A percentile compares a stretch with the other conserved stretches of the same genome.
Evolutionary conservation across 2,888 invertebrate genomes (phyloP).

Genomic region (Eristalis tenax): DNA sequence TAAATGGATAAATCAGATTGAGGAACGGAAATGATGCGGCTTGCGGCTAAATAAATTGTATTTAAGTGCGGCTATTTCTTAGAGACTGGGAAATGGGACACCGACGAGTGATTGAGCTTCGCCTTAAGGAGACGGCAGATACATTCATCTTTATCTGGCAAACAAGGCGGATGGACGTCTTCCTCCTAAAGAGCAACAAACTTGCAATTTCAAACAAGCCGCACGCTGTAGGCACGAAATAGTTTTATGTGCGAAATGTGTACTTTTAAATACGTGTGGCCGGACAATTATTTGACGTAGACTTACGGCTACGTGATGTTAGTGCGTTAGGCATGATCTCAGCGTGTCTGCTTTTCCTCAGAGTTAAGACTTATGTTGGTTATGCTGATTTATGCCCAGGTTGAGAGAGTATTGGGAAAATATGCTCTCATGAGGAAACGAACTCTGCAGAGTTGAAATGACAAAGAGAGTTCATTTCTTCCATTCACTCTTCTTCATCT

Average conservation of each 20-base stretch:
- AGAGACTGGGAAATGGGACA: neutral
- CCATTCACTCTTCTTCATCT: too few relatives aligned
- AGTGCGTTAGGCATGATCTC: neutral
- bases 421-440: too few relatives aligned
- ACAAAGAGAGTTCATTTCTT: too few relatives aligned
- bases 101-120: neutral
- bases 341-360: neutral
- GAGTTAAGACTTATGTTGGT: neutral
- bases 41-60: conserved; percentile 24
- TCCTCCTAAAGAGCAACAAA: neutral
- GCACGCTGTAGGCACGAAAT: neutral
- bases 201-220: neutral
- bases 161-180: neutral
- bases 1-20: conserved; percentile 14
- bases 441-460: too few relatives aligned
- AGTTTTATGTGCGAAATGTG: neutral
- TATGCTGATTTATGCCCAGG: too few relatives aligned
- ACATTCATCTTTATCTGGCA: neutral
- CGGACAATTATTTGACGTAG: neutral
- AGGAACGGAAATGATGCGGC: conserved; percentile 40
- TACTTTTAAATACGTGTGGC: neutral
- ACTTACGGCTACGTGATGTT: neutral
- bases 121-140: neutral
- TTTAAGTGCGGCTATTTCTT: neutral
- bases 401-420: too few relatives aligned